phyloP scores from a whole-genome alignment of 2,888 invertebrate genomes.

The Syritta pipiens region DNA sequence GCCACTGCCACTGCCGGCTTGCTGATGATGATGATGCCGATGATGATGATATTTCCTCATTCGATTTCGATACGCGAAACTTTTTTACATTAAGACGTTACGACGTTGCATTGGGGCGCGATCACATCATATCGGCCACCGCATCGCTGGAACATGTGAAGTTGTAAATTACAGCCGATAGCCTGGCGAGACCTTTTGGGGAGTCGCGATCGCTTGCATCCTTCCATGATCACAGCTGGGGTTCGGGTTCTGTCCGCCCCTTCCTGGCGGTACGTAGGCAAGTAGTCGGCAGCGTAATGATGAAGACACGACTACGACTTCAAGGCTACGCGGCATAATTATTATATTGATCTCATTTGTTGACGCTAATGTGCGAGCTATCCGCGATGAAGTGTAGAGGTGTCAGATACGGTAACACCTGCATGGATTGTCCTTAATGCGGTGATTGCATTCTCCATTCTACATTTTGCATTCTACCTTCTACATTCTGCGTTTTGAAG shows the following conservation, averaged over 20 bases:
- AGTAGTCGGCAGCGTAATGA: conserved; percentile 57
- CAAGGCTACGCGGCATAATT: conserved; percentile 67
- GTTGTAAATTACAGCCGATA: conserved; percentile 67
- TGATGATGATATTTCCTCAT: conserved; percentile 68
- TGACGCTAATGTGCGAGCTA: conserved; percentile 67
- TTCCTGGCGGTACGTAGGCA: conserved; percentile 48
- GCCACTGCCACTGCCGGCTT: conserved; percentile 17
- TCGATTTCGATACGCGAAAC: conserved; percentile 69
- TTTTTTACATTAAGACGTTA: conserved; percentile 66
- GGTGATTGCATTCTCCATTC: conserved; percentile 47
- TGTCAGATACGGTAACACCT: conserved; percentile 62
- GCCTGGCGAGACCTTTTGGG: conserved; percentile 64
- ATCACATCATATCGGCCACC: conserved; percentile 39
- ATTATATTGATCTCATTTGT: conserved; percentile 70
- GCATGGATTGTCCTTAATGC: conserved; percentile 58
- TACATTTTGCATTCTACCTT: too few relatives aligned
- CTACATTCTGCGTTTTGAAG: too few relatives aligned
- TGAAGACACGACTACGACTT: conserved; percentile 63
- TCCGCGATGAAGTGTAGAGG: conserved; percentile 46
- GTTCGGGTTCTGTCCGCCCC: conserved; percentile 65
- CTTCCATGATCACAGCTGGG: conserved; percentile 63
- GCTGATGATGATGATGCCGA: conserved; percentile 33
- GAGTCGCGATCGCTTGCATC: conserved; percentile 44
- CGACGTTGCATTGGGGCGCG: conserved; percentile 50
- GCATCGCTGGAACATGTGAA: conserved; percentile 61